Evolutionary conservation across 2,888 invertebrate species (phyloP).

Genomic region (Lasioglossum morio): DNA sequence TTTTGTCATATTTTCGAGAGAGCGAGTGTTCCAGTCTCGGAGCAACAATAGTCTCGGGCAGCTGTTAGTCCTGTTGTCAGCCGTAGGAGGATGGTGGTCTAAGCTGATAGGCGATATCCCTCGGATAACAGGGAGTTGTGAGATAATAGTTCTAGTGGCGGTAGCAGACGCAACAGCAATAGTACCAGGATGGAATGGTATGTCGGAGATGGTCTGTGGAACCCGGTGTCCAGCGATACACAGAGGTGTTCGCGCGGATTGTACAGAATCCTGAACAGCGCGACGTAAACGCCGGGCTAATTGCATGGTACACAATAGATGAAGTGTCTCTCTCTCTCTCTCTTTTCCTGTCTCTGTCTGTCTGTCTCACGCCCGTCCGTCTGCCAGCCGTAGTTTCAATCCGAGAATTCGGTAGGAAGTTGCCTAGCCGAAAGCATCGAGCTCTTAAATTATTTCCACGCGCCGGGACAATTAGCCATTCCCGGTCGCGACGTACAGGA

Average conservation of each 20-base stretch:
- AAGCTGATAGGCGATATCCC: slow-evolving; percentile 5
- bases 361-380: not conserved
- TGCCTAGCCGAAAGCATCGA: not conserved
- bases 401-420: not conserved
- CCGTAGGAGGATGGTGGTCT: not conserved
- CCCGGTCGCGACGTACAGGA: not conserved
- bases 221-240: slow-evolving; percentile 16
- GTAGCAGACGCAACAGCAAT: slow-evolving; percentile 10
- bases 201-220: slow-evolving; percentile 2
- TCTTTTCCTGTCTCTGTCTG: not conserved
- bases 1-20: not conserved
- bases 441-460: not conserved
- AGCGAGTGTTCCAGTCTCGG: not conserved
- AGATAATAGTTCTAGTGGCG: slow-evolving; percentile 28
- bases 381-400: not conserved
- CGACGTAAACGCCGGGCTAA: slow-evolving; percentile 58
- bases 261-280: slow-evolving; percentile 43
- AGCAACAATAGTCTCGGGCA: not conserved
- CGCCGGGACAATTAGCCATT: not conserved
- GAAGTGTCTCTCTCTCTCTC: not conserved
- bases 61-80: not conserved
- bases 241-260: slow-evolving; percentile 41
- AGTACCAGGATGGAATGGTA: not conserved
- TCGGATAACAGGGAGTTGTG: not conserved
- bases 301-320: slow-evolving; percentile 55